Evolutionary conservation across 2,113 vertebrate genomes (phyloP).

Genomic region (Pterocles orientalis): DNA sequence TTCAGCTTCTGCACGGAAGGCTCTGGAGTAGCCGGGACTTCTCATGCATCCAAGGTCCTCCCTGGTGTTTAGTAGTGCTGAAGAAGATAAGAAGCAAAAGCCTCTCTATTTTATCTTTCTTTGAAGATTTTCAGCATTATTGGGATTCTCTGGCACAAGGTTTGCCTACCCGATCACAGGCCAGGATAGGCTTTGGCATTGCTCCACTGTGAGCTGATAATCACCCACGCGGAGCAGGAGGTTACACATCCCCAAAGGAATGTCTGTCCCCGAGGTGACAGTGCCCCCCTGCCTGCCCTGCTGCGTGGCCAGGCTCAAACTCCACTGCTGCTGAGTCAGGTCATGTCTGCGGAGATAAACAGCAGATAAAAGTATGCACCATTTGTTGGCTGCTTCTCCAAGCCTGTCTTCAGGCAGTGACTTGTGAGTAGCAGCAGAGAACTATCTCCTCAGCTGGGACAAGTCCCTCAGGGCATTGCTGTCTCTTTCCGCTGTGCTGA

Average conservation of each 20-base stretch:
- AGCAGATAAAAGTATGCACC: neutral
- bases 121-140: conserved; percentile 47
- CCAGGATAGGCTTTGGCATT: neutral
- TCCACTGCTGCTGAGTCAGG: neutral
- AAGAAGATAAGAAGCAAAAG: conserved; percentile 47
- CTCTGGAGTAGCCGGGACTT: neutral
- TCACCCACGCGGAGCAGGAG: neutral
- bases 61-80: neutral
- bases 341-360: rapidly evolving
- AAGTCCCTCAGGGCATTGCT: rapidly evolving
- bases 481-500: neutral
- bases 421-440: neutral
- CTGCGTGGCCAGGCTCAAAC: neutral
- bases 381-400: neutral
- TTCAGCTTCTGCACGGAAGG: conserved; percentile 3
- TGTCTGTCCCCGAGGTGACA: neutral
- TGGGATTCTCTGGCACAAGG: conserved; percentile 38
- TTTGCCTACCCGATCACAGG: neutral
- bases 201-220: neutral
- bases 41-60: neutral
- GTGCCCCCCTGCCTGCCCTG: neutral
- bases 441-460: neutral
- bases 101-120: conserved; percentile 25
- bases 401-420: neutral
- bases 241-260: neutral